Evolutionary conservation across 2,797 vertebrate genomes (phyloP).

Genomic region (Molossus molossus): DNA sequence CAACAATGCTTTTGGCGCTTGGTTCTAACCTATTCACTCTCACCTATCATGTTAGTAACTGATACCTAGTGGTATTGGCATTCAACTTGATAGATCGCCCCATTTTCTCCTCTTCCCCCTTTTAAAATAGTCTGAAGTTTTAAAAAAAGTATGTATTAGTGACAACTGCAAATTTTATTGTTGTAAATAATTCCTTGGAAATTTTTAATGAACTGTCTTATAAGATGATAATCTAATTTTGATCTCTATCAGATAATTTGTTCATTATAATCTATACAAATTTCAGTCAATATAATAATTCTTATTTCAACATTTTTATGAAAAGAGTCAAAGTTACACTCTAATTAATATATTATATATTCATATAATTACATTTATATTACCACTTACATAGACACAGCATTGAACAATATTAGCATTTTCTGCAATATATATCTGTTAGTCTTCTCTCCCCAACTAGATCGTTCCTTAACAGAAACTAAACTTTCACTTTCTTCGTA

Average conservation of each 20-base stretch:
- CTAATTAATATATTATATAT: neutral
- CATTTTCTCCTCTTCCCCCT: neutral
- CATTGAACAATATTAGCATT: neutral
- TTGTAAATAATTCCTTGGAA: conserved; percentile 27
- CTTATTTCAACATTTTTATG: conserved; percentile 22
- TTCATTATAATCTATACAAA: neutral
- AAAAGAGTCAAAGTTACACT: neutral
- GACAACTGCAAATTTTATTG: neutral
- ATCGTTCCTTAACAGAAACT: conserved; percentile 21
- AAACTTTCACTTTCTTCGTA: neutral
- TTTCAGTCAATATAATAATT: neutral
- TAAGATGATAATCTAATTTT: neutral
- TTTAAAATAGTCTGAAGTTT: neutral
- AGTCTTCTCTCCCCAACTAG: neutral
- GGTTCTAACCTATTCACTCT: neutral
- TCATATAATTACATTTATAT: neutral
- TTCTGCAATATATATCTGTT: neutral
- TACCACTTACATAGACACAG: neutral
- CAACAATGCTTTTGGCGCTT: neutral
- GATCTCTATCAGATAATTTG: conserved; percentile 38
- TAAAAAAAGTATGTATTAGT: neutral
- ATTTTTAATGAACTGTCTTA: neutral
- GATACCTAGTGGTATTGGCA: neutral
- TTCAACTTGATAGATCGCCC: neutral
- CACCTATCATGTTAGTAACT: neutral